These are phyloP conservation scores for Telenomus remus DNA, from an alignment of 1,140 invertebrate genomes.

Conservation along the genomic window DNA sequence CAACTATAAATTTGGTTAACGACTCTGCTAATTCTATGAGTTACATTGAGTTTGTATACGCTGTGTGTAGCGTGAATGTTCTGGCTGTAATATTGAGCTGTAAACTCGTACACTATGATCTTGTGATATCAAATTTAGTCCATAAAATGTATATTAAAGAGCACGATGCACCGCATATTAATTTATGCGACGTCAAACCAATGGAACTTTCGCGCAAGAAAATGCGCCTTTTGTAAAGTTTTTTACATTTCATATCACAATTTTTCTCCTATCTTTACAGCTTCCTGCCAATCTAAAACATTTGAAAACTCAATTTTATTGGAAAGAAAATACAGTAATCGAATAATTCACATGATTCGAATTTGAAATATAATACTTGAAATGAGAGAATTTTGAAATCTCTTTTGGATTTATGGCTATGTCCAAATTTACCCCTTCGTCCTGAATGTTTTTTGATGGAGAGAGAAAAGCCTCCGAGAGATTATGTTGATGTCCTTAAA, in stretches of 20 bases:
- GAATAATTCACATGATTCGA: too few species aligned
- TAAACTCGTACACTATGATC: conserved; percentile 16
- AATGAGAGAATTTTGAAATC: too few species aligned
- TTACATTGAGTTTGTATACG: neutral
- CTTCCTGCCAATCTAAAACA: too few species aligned
- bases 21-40: neutral
- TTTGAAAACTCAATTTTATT: too few species aligned
- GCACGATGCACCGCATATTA: too few species aligned
- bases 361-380: too few species aligned
- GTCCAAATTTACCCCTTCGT: conserved; percentile 17
- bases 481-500: conserved; percentile 39
- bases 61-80: conserved; percentile 5
- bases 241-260: too few species aligned
- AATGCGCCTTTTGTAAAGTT: too few species aligned
- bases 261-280: too few species aligned
- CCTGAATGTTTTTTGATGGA: conserved; percentile 16
- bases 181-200: too few species aligned
- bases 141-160: neutral
- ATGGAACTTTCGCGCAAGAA: neutral
- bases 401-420: conserved; percentile 10
- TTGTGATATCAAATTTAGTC: conserved; percentile 4
- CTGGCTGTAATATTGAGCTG: conserved; percentile 13
- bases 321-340: too few species aligned
- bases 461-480: conserved; percentile 10
- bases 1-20: too few species aligned